Percentiles rank a stretch among this genome's conserved stretches.
Conservation (phyloP, 2,113 vertebrate genomes). For the Dasyurus viverrinus region DNA sequence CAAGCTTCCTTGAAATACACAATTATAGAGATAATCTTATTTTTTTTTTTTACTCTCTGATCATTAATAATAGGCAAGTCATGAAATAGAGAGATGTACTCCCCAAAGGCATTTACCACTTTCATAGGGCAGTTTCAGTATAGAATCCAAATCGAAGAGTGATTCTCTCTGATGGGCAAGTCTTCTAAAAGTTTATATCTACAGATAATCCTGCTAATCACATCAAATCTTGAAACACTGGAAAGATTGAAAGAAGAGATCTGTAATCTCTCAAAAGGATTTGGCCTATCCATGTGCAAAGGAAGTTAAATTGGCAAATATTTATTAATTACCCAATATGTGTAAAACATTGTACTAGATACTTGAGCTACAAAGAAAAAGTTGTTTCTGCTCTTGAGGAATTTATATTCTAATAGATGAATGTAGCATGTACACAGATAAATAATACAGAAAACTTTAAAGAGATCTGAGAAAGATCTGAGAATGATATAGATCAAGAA, state of each 20-base stretch:
- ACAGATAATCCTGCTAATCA: background rate
- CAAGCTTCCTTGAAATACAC: background rate
- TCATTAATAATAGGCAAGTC: background rate
- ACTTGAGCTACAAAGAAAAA: background rate
- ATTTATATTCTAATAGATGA: background rate
- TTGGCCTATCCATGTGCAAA: background rate
- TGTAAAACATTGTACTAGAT: background rate
- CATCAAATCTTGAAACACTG: background rate
- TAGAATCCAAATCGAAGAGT: background rate
- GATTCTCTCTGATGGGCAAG: background rate
- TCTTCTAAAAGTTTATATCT: background rate
- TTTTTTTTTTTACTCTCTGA: background rate
- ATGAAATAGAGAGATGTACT: background rate
- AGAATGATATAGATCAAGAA: background rate
- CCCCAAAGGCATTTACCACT: background rate
- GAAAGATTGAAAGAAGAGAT: background rate
- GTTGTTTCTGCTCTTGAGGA: background rate
- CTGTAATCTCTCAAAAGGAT: background rate
- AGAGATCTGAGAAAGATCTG: background rate
- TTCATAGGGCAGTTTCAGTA: background rate
- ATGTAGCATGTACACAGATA: background rate
- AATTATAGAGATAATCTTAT: background rate
- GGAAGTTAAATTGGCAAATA: background rate
- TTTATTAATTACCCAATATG: background rate
- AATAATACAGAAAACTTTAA: background rate